Base-by-base conservation (phyloP, 2,797 vertebrate species). In the Spea hammondii region DNA sequence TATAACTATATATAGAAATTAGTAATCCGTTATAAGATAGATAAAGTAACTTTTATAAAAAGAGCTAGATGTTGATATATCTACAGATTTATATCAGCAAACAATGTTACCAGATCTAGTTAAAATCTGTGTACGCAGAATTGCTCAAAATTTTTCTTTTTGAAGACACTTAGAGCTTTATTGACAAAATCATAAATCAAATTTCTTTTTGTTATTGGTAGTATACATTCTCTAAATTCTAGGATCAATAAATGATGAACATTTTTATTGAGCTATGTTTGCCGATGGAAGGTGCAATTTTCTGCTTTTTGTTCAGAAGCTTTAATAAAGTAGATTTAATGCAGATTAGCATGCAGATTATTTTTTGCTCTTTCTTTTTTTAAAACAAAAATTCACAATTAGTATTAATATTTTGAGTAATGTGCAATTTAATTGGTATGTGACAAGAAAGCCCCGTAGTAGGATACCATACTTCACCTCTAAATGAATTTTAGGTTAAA, bases 181-280 rank as follows among this genome's bases (percentile, higher is more conserved):
- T 62, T 62, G 59, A 32, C 59, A 4, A 62, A 62, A 62, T 62
- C 59, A 62, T 62, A 62, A n/a, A 17, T 62, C 59, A 62, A 62
- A 62, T 62, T 62, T 62, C 17, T 62, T 62, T 17, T 17, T 12
- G 9, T 12, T 53, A 11, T 53, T 53, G 6, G 10, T 17, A 17
- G 59, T 17, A 62, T 62, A 32, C 6, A 17, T 62, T 4, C 32
- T 10, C 12, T 62, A 62, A 62, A 62, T 32, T 62, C 4, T 62
- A 17, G 59, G 59, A 44, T 62, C 10, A 62, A 62, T 62, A n/a
- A 62, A 62, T 62, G 59, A 32, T 17, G 59, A 32, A 32, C 59
- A 62, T 62, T 62, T 62, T 62, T 62, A 62, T 62, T 62, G 59
- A 62, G 4, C 59, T 62, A 5, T 32, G n/a, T 9, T 17, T 62